Percentiles rank a stretch among this genome's conserved stretches.
These are phyloP conservation scores for Bubo scandiacus DNA, from an alignment of 2,113 vertebrate genomes.

Conservation along the genomic window DNA sequence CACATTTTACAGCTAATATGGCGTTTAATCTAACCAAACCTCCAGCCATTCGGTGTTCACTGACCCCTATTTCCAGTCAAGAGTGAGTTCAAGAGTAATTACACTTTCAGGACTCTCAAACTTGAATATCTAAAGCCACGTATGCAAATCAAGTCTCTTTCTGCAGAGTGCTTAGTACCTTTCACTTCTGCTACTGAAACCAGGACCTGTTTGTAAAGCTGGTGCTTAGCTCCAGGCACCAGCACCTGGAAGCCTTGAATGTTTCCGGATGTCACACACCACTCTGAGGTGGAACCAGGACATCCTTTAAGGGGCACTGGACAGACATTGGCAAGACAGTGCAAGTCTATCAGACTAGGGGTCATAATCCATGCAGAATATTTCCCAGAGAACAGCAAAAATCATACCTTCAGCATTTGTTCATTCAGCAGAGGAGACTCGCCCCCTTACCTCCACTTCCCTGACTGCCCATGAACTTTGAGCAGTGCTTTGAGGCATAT, in stretches of 20 bases:
- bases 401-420: not conserved
- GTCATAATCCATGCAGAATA: not conserved
- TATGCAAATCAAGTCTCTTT: not conserved
- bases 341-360: not conserved
- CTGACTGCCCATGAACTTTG: not conserved
- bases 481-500: not conserved
- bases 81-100: not conserved
- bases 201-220: not conserved
- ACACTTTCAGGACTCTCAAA: not conserved
- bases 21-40: not conserved
- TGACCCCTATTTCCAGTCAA: not conserved
- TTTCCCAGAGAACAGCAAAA: not conserved
- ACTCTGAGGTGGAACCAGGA: not conserved
- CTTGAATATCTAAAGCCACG: not conserved
- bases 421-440: not conserved
- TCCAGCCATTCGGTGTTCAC: not conserved
- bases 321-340: not conserved
- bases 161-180: not conserved
- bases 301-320: not conserved
- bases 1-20: not conserved
- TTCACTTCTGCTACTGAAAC: not conserved
- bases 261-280: not conserved
- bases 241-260: not conserved
- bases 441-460: not conserved
- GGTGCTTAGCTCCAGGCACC: not conserved